A percentile compares a stretch with the other conserved stretches of the same genome.
These are phyloP conservation scores for Chaitophorus viminalis DNA, from an alignment of 2,888 invertebrate species.

Conservation along the genomic window DNA sequence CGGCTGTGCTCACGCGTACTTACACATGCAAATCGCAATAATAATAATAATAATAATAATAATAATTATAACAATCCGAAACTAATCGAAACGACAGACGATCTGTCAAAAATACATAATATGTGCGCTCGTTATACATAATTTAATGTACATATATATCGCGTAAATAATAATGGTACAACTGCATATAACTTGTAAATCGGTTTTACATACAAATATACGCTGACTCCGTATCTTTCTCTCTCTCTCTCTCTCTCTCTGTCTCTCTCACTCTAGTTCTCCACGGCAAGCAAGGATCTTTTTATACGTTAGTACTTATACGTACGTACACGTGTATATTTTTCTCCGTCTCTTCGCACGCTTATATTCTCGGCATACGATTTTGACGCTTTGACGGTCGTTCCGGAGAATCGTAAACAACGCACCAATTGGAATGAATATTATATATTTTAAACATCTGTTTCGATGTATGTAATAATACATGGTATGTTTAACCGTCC, in stretches of 20 bases:
- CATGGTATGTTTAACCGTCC: constrained; percentile 8
- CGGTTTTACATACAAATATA: not conserved
- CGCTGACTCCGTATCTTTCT: too few species aligned
- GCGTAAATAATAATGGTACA: not conserved
- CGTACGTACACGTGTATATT: not conserved
- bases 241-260: too few species aligned
- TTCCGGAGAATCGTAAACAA: not conserved
- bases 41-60: not conserved
- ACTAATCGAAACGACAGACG: constrained; percentile 12
- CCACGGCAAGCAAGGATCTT: not conserved
- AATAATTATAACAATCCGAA: not conserved
- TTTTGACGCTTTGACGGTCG: not conserved
- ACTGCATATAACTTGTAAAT: not conserved
- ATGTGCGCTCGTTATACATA: too few species aligned
- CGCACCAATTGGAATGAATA: not conserved
- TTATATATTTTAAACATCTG: constrained; percentile 24
- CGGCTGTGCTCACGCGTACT: not conserved
- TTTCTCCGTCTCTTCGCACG: not conserved
- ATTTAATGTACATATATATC: not conserved
- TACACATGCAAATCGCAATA: not conserved
- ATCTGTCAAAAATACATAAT: not conserved
- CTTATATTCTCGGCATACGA: not conserved
- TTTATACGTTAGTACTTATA: not conserved
- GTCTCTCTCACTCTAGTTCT: too few species aligned
- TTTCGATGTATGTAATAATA: not conserved